These are phyloP conservation scores for Dysdera silvatica DNA, from an alignment of 1,140 invertebrate genomes.

Conservation along the genomic window DNA sequence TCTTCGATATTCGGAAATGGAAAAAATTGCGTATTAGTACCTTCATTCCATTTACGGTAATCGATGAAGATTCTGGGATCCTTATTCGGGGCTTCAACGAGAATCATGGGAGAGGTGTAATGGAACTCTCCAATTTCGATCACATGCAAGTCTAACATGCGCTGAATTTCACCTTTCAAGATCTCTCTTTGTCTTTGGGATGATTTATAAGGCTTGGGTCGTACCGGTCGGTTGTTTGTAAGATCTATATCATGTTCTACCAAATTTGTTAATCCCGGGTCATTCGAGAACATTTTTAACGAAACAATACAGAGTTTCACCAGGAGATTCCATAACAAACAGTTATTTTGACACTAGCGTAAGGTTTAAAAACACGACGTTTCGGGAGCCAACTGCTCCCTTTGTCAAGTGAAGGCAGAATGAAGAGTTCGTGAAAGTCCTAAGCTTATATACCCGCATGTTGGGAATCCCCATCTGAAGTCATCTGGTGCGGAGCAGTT, in stretches of 20 bases:
- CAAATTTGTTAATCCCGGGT: neutral
- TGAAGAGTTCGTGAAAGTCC: too few species aligned
- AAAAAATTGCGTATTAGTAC: neutral
- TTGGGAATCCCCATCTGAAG: too few species aligned
- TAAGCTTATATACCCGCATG: too few species aligned
- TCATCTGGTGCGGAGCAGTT: too few species aligned
- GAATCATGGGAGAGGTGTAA: constrained; percentile 10
- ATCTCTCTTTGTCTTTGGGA: neutral
- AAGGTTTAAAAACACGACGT: too few species aligned
- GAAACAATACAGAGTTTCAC: neutral
- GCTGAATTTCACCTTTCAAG: constrained; percentile 3
- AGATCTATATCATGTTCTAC: neutral
- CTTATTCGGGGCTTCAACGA: neutral
- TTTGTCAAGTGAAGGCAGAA: too few species aligned
- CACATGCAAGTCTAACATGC: constrained; percentile 6
- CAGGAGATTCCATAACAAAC: too few species aligned
- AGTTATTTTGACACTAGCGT: too few species aligned
- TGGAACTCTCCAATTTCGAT: neutral
- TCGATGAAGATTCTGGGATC: neutral
- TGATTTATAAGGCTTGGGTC: neutral
- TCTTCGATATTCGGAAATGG: neutral
- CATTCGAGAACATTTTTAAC: neutral
- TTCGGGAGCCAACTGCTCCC: too few species aligned
- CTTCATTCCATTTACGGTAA: neutral
- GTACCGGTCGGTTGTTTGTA: neutral